These are phyloP conservation scores for Calliphora vomitoria DNA, from an alignment of 2,888 invertebrate species.

Conservation along the genomic window DNA sequence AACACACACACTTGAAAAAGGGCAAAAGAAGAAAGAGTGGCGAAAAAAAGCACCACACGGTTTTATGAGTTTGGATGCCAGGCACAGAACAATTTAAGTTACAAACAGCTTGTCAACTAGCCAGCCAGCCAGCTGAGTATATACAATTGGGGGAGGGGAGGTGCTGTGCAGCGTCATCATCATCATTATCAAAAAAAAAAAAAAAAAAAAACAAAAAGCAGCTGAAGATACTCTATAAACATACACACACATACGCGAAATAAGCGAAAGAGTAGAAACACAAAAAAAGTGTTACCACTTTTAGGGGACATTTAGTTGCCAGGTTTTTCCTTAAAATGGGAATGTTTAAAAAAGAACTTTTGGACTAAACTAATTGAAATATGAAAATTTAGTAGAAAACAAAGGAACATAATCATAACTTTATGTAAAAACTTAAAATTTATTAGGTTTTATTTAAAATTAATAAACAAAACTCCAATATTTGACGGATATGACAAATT, in stretches of 20 bases:
- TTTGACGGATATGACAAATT: too few species aligned
- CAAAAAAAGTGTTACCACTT: constrained; percentile 1
- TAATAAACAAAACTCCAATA: too few species aligned
- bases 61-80: constrained; percentile 10
- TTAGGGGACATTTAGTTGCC: neutral
- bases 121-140: constrained; percentile 15
- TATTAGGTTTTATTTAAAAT: too few species aligned
- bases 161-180: constrained; percentile 5
- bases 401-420: too few species aligned
- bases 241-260: neutral
- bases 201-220: constrained; percentile 47
- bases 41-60: constrained; percentile 5
- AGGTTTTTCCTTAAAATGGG: neutral
- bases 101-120: neutral
- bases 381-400: too few species aligned
- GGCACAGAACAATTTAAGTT: neutral
- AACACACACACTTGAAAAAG: neutral
- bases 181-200: constrained; percentile 26
- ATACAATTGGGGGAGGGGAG: neutral
- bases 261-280: neutral
- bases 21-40: neutral
- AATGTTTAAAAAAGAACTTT: too few species aligned
- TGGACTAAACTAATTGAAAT: too few species aligned
- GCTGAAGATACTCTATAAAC: constrained; percentile 36
- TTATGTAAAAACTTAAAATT: too few species aligned